phyloP scores from a whole-genome alignment of 2,888 invertebrate species.

The Drosophila fungiperda region DNA sequence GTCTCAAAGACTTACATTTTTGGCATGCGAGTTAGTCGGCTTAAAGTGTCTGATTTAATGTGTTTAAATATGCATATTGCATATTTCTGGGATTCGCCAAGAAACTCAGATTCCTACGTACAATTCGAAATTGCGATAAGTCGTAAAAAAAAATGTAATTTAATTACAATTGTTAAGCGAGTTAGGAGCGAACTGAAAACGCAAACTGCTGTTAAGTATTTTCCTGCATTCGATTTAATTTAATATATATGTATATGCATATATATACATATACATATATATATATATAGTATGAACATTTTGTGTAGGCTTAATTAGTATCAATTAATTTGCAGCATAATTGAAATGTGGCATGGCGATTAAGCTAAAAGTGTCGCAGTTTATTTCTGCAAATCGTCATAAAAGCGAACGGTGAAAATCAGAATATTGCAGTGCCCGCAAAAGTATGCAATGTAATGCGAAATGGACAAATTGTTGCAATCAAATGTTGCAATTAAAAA shows the following conservation, averaged over 20 bases:
- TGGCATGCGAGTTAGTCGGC: slow-evolving; percentile 1
- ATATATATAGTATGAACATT: not conserved
- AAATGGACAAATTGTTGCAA: slow-evolving; percentile 52
- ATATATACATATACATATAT: not conserved
- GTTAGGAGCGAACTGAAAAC: not conserved
- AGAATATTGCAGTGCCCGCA: slow-evolving; percentile 24
- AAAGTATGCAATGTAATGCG: slow-evolving; percentile 46
- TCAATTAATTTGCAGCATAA: slow-evolving; percentile 66
- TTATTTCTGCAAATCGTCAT: slow-evolving; percentile 31
- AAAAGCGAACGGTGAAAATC: slow-evolving; percentile 19
- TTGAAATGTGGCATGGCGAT: slow-evolving; percentile 42
- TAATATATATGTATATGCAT: not conserved
- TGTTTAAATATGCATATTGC: slow-evolving; percentile 6
- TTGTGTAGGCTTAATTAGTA: slow-evolving; percentile 43
- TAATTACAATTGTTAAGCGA: not conserved
- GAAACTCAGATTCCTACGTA: not conserved
- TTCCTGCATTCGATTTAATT: slow-evolving; percentile 29
- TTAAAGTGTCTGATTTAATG: not conserved
- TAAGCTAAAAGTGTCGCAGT: not conserved
- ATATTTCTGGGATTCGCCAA: slow-evolving; percentile 3
- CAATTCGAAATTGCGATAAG: not conserved
- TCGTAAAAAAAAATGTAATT: not conserved
- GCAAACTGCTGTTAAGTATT: slow-evolving; percentile 2
- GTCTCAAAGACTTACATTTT: slow-evolving; percentile 29
- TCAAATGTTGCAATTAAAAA: slow-evolving; percentile 43